Evolutionary conservation across 2,888 invertebrate species (phyloP).

Genomic region (Tipula confusa): DNA sequence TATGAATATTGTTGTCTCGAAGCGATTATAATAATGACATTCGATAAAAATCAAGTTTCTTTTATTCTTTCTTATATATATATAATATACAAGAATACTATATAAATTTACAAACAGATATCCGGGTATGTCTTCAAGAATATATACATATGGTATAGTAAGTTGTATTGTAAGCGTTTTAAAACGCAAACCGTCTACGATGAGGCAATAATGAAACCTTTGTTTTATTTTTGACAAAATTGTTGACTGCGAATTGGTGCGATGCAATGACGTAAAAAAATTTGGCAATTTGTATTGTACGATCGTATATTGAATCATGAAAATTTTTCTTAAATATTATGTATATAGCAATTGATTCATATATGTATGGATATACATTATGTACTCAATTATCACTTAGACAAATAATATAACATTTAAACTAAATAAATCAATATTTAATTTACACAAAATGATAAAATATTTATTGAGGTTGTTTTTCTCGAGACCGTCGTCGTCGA

Average conservation of each 20-base stretch:
- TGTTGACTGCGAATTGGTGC: background rate
- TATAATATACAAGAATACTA: background rate
- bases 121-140: background rate
- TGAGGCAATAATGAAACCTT: constrained; percentile 3
- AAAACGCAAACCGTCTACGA: background rate
- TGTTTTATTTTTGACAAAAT: background rate
- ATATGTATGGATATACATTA: background rate
- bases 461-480: constrained; percentile 9
- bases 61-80: background rate
- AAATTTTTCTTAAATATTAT: background rate
- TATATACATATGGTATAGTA: background rate
- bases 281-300: background rate
- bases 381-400: background rate
- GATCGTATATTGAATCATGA: background rate
- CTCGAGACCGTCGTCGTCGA: background rate
- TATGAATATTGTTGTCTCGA: constrained; percentile 20
- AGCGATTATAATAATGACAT: constrained; percentile 12
- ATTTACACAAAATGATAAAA: constrained; percentile 25
- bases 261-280: background rate
- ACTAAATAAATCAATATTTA: constrained; percentile 9
- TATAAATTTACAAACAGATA: background rate
- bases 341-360: background rate
- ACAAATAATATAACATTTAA: constrained; percentile 14
- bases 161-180: too few relatives aligned
- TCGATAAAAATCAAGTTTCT: constrained; percentile 25